Base-by-base conservation (phyloP, 1,140 invertebrate genomes). In the Popillia japonica region DNA sequence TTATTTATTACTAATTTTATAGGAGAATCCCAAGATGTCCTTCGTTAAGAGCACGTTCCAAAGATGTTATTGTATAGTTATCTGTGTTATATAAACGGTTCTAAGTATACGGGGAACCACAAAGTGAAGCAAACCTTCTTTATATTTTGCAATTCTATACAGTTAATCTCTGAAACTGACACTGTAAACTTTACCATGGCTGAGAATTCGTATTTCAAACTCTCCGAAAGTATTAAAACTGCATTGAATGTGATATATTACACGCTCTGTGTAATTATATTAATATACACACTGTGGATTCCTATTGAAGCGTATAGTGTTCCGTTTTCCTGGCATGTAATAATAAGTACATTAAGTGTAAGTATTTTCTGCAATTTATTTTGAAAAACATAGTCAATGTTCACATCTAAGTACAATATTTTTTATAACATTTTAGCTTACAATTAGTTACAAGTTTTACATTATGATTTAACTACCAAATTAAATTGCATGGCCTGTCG, bases 261-360 rank as follows among this genome's bases (percentile, higher is more conserved):
- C 4, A 9, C 17, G 11, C 17, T 48, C 11, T 48, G 3, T 4
- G 44, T 48, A 48, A 11, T 48, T 48, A 9, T 48, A 48, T 4
- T 14, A 48, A 48, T 48, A 14, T 48, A 48, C 3, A n/a, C 17
- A 11, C 17, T 48, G 11, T 48, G 44, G 44, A 48, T 48, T 48
- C 44, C 44, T n/a, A 48, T 48, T 48, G 11, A 48, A n/a, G 44
- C 8, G 11, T 48, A 48, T n/a, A 48, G 44, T 48, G 6, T 48
- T 8, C 44, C 44, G 11, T 48, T 48, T n/a, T 48, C 44, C 8
- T 48, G 44, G 44, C 44, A 48, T 48, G 44, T 48, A 11, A 48
- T 48, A 48, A 48, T 48, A 48, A 48, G 44, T 48, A 48, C 44
- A 48, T 48, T 48, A 48, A 48, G 44, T 48, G 44, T 48, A 48